Base-by-base conservation (phyloP, 2,113 vertebrate genomes). In the Regulus satrapa region DNA sequence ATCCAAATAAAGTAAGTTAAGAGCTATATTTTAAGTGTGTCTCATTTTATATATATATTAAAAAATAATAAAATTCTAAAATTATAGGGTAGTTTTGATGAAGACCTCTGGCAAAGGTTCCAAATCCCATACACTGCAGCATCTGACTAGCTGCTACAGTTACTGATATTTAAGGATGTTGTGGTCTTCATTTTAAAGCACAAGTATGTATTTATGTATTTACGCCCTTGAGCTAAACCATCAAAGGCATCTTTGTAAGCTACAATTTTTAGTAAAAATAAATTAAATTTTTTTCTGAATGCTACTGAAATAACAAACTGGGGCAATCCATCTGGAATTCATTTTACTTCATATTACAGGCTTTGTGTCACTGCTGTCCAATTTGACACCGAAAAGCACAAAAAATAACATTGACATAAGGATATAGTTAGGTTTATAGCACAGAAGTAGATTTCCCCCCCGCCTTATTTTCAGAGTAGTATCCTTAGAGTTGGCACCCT, bases 341-440 rank as follows among this genome's bases (percentile, higher is more conserved):
- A 97, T 98, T 94, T 97, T 75, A 71, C 54, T 76, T 93, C 91
- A 92, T 97, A 90, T 95, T 96, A 95, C 5, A 18, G 72, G 34
- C 20, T 94, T 89, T 96, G 68, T 95, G 96, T 96, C 97, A 76
- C 81, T 95, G 80, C 71, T 97, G 88, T 89, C 93, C 96, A 97
- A 97, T 97, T 95, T 97, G 95, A 96, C 90, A 97, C 94, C 5
- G 32, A 95, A 96, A 96, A 94, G 89, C 75, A 92, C 88, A 95
- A 95, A 95, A 96, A 95, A 95, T 96, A 96, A 96, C 95, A 96
- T 94, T 95, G 93, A 95, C 96, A 97, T 94, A 95, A 96, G 95
- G 94, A 95, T 96, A 95, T 87, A 95, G 94, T 95, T 97, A 95
- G 93, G 82, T 93, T 97, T 97, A 92, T 93, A 89, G 19, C 92